Evolutionary conservation across 2,797 vertebrate genomes (phyloP).

Genomic region (Hoplostethus atlanticus): DNA sequence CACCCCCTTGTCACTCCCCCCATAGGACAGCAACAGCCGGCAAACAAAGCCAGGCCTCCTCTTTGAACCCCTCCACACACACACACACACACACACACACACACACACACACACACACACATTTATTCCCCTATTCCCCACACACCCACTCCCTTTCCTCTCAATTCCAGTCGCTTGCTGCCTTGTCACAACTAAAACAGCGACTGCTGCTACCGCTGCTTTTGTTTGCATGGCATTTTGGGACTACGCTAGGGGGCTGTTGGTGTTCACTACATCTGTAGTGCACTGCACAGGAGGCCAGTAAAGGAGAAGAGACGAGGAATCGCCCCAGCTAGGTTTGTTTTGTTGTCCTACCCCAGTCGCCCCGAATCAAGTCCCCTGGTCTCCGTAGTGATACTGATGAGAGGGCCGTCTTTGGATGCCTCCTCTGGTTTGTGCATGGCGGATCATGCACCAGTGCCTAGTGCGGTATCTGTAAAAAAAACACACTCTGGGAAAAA

Average conservation of each 20-base stretch:
- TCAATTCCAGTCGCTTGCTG: constrained; percentile 58
- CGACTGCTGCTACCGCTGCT: constrained; percentile 35
- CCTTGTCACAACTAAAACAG: constrained; percentile 55
- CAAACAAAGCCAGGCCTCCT: constrained; percentile 48
- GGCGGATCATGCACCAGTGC: constrained; percentile 17
- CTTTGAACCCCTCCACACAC: constrained; percentile 45
- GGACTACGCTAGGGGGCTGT: constrained; percentile 39
- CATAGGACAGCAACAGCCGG: constrained; percentile 42
- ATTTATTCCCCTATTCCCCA: constrained; percentile 5
- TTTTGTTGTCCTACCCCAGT: constrained; percentile 54
- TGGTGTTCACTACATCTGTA: constrained; percentile 52
- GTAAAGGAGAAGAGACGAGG: constrained; percentile 35
- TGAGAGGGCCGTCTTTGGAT: constrained; percentile 19
- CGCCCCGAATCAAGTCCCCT: constrained; percentile 35
- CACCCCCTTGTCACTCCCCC: constrained; percentile 24
- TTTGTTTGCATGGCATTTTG: constrained; percentile 55
- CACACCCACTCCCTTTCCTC: constrained; percentile 18
- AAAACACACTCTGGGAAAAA: no score
- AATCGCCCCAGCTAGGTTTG: constrained; percentile 41
- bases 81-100: constrained; percentile 3
- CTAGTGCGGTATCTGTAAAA: background rate
- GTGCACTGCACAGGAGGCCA: constrained; percentile 39
- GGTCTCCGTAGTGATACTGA: constrained; percentile 42
- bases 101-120: background rate
- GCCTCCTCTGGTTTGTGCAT: background rate